These are phyloP conservation scores for Eupithecia inturbata DNA, from an alignment of 2,888 invertebrate species.

Conservation along the genomic window DNA sequence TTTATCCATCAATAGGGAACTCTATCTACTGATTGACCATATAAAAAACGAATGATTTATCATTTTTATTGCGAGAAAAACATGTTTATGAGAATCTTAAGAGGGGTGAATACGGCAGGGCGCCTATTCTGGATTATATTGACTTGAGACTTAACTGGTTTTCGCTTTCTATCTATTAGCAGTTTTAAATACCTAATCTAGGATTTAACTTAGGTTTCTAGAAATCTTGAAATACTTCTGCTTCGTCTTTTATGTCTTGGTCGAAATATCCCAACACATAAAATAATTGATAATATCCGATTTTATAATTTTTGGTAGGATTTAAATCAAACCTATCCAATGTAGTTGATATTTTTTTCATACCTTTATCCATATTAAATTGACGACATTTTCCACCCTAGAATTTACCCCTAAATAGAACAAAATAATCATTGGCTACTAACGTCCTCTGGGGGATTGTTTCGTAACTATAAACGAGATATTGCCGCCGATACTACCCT, in stretches of 20 bases:
- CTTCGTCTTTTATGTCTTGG: background rate
- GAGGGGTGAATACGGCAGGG: conserved; percentile 61
- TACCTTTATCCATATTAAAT: conserved; percentile 1
- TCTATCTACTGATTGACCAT: conserved; percentile 83
- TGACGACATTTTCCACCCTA: conserved; percentile 28
- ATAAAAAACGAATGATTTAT: conserved; percentile 84
- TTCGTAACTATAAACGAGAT: conserved; percentile 74
- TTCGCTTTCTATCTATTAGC: background rate
- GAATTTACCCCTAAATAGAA: conserved; percentile 58
- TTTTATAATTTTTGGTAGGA: background rate
- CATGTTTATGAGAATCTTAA: conserved; percentile 85
- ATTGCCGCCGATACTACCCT: conserved; percentile 62
- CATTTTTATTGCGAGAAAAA: conserved; percentile 84
- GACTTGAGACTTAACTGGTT: background rate
- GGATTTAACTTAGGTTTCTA: background rate
- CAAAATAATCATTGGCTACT: conserved; percentile 83
- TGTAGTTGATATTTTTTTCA: background rate
- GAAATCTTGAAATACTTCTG: background rate
- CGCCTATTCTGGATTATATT: conserved; percentile 47
- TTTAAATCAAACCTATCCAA: background rate
- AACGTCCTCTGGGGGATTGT: conserved; percentile 73
- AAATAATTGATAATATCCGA: too few relatives aligned
- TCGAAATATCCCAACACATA: background rate
- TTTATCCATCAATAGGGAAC: conserved; percentile 72
- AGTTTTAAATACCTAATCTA: background rate